Conservation (phyloP, 2,797 vertebrate species). For the Lutjanus campechanus region DNA sequence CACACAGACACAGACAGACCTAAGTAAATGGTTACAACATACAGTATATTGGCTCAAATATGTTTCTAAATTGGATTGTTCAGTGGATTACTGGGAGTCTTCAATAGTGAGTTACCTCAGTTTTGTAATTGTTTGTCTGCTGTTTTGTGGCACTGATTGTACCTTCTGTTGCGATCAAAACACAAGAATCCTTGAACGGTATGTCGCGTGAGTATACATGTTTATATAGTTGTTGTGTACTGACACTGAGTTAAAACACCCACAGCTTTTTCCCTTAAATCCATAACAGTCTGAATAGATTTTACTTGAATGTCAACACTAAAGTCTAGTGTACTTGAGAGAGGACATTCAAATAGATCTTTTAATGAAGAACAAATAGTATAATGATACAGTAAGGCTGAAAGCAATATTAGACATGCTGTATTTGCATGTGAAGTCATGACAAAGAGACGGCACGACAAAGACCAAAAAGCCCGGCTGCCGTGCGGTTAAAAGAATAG, state of each 20-base stretch:
- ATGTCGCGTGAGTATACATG: too few species aligned
- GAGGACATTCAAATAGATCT: background rate
- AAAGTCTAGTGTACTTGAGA: background rate
- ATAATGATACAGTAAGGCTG: background rate
- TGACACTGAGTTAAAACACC: background rate
- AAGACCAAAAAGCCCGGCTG: slow-evolving; percentile 5
- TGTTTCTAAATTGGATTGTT: too few species aligned
- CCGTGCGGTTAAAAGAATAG: slow-evolving; percentile 21
- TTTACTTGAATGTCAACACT: background rate
- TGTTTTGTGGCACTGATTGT: too few species aligned
- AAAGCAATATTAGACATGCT: background rate
- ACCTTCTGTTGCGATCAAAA: too few species aligned
- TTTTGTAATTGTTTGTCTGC: too few species aligned
- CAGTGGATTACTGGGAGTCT: too few species aligned
- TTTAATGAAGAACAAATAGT: slow-evolving; percentile 17
- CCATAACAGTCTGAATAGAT: background rate
- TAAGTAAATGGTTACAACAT: too few species aligned
- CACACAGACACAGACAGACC: too few species aligned
- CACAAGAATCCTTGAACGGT: too few species aligned
- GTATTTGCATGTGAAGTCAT: slow-evolving; percentile 16
- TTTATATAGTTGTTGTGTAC: too few species aligned
- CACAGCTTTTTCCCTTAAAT: background rate
- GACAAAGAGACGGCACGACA: slow-evolving; percentile 19
- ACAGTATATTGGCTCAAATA: too few species aligned
- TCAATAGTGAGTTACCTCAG: too few species aligned